phyloP scores from a whole-genome alignment of 2,113 vertebrate species.

The Pelodiscus sinensis region DNA sequence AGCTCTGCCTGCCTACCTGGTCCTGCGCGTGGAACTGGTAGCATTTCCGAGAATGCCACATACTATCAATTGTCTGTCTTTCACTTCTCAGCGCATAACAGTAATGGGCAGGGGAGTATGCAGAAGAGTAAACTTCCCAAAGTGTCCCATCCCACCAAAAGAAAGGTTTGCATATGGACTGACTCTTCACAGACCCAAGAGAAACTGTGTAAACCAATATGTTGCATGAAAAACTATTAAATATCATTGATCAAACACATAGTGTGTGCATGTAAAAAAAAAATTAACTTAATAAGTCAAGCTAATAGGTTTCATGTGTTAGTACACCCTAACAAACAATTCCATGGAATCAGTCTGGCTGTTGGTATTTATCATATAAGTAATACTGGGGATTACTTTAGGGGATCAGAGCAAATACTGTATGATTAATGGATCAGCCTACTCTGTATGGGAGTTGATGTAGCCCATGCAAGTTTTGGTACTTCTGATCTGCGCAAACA shows the following conservation, averaged over 20 bases:
- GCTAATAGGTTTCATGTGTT: background rate
- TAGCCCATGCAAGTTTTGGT: background rate
- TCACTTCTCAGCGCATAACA: fast-evolving
- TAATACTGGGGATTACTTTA: background rate
- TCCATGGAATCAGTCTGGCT: background rate
- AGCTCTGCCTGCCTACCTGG: too few species aligned
- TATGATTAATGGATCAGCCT: background rate
- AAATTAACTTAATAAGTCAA: background rate
- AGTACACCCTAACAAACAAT: background rate
- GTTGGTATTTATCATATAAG: background rate
- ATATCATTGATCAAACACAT: background rate
- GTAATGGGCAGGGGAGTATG: background rate
- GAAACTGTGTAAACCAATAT: background rate
- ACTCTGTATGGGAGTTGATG: background rate
- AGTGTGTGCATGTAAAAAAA: background rate
- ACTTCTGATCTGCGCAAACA: background rate
- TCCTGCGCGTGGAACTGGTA: too few species aligned
- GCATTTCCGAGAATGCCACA: too few species aligned
- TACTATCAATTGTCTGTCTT: background rate
- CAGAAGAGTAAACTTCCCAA: background rate
- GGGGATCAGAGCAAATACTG: background rate
- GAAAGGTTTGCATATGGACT: background rate
- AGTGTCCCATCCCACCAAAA: background rate
- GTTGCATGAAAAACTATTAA: background rate
- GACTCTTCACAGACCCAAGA: background rate